Evolutionary conservation across 2,797 vertebrate genomes (phyloP).

Genomic region (Pelodytes ibericus): DNA sequence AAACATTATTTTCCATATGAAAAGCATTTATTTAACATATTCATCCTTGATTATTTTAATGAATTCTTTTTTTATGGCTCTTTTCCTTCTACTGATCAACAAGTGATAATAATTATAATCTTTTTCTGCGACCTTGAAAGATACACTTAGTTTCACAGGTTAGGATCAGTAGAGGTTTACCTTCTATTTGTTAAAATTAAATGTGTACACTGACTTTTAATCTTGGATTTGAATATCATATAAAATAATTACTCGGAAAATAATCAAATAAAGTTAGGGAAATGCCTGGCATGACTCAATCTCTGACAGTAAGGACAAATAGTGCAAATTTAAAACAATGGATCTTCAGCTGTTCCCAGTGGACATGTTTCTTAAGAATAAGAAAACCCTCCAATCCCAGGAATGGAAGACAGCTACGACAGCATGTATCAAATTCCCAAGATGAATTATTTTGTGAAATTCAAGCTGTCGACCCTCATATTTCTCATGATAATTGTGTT

Average conservation of each 20-base stretch:
- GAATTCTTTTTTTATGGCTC: background rate
- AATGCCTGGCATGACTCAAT: background rate
- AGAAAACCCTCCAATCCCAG: constrained; percentile 57
- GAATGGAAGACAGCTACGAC: constrained; percentile 58
- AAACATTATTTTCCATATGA: background rate
- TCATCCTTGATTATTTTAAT: background rate
- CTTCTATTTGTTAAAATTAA: too few relatives aligned
- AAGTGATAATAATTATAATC: too few relatives aligned
- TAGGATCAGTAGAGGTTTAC: too few relatives aligned
- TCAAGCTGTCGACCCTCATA: background rate
- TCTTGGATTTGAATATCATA: too few relatives aligned
- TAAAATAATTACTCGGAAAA: too few relatives aligned
- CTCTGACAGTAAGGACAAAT: background rate
- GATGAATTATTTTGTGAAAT: constrained; percentile 65
- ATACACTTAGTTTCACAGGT: too few relatives aligned
- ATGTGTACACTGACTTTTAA: too few relatives aligned
- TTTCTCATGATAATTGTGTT: constrained; percentile 59
- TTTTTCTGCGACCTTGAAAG: too few relatives aligned
- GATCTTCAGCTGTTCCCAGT: background rate
- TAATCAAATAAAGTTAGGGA: constrained; percentile 19
- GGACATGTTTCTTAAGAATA: background rate
- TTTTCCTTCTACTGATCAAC: too few relatives aligned
- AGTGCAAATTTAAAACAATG: background rate
- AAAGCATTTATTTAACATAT: background rate
- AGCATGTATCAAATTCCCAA: constrained; percentile 31